These are phyloP conservation scores for Leptinotarsa peninsularis DNA, from an alignment of 2,888 invertebrate species.

Conservation along the genomic window DNA sequence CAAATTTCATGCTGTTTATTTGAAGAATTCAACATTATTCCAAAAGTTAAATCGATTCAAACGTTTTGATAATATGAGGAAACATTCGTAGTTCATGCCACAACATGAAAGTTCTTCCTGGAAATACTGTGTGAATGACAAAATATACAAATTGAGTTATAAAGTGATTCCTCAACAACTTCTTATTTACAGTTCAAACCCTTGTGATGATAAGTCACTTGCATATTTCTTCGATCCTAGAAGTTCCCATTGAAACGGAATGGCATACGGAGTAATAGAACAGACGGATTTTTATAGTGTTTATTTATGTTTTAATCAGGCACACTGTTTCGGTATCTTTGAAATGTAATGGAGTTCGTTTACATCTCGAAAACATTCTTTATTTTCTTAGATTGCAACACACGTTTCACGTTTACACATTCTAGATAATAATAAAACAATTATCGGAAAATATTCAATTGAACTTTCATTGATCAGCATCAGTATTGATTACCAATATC, in stretches of 20 bases:
- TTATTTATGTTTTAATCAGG: constrained; percentile 51
- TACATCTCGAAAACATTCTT: constrained; percentile 3
- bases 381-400: neutral
- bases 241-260: constrained; percentile 40
- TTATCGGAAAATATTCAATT: neutral
- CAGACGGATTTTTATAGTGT: constrained; percentile 48
- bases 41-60: neutral
- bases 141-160: neutral
- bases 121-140: neutral
- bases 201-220: constrained; percentile 35
- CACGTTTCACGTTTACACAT: neutral
- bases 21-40: neutral
- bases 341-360: constrained; percentile 14
- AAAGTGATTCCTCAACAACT: constrained; percentile 25
- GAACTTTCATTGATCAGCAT: neutral
- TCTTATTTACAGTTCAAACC: constrained; percentile 29
- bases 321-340: constrained; percentile 44
- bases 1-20: too few relatives aligned
- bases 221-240: constrained; percentile 37
- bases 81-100: neutral
- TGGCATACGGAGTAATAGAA: constrained; percentile 39
- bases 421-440: neutral
- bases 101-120: neutral
- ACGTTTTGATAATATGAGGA: neutral
- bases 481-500: too few relatives aligned